These are phyloP conservation scores for Cnemophilus loriae DNA, from an alignment of 2,113 vertebrate species.

Conservation along the genomic window DNA sequence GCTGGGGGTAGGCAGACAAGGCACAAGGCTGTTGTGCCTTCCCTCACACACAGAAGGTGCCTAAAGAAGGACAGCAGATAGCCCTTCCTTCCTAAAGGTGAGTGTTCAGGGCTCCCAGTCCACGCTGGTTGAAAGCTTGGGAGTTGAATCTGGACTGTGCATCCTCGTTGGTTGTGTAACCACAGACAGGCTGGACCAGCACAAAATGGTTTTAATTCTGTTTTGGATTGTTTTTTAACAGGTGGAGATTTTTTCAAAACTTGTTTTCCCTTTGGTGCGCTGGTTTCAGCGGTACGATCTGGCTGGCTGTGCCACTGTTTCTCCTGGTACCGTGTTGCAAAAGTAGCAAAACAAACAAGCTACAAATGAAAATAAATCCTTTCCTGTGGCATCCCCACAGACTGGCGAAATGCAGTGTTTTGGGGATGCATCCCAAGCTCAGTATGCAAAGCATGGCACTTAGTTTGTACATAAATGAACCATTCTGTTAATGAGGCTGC, in stretches of 20 bases:
- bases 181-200: background rate
- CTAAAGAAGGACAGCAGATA: background rate
- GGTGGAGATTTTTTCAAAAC: rapidly evolving
- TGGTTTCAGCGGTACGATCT: background rate
- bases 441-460: background rate
- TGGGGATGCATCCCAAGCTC: background rate
- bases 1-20: background rate
- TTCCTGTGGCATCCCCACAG: background rate
- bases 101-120: background rate
- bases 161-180: background rate
- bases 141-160: background rate
- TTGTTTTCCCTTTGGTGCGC: background rate
- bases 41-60: rapidly evolving
- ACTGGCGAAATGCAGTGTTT: background rate
- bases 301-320: background rate
- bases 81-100: rapidly evolving
- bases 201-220: background rate
- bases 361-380: background rate
- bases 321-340: background rate
- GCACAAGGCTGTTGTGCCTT: background rate
- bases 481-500: background rate
- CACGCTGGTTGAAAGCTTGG: background rate
- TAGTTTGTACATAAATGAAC: background rate
- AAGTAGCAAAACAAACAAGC: background rate
- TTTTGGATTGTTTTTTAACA: background rate